A percentile compares a stretch with the other conserved stretches of the same genome.
These are phyloP conservation scores for Uria lomvia DNA, from an alignment of 2,113 vertebrate species.

Conservation along the genomic window DNA sequence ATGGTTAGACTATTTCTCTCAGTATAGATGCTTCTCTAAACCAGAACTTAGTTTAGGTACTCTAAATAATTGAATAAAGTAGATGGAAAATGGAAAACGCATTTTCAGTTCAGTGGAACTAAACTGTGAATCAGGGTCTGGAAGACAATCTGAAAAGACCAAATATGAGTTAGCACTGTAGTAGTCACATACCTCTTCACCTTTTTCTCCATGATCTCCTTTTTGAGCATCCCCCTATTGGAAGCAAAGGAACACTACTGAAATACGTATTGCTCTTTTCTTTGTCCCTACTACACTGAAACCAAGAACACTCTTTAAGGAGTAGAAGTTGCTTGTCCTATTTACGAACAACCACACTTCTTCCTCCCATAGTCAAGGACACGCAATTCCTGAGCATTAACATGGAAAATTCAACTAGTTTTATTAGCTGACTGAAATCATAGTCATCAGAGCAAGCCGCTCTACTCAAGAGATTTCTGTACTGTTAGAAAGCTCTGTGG, in stretches of 20 bases:
- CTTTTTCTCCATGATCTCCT: conserved; percentile 78
- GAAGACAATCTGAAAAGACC: not conserved
- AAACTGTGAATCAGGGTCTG: not conserved
- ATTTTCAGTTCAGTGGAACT: not conserved
- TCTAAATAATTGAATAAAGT: not conserved
- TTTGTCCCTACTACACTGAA: not conserved
- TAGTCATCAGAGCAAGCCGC: not conserved
- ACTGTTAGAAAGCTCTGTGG: not conserved
- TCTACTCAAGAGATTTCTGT: not conserved
- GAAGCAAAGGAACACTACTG: conserved; percentile 30
- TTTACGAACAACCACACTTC: not conserved
- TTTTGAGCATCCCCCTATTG: conserved; percentile 79
- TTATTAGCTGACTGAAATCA: not conserved
- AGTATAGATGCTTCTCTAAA: not conserved
- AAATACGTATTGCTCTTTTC: not conserved
- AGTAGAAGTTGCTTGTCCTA: not conserved
- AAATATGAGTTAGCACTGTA: not conserved
- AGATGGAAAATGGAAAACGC: not conserved
- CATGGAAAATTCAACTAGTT: not conserved
- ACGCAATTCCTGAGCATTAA: not conserved
- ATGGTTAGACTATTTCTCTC: not conserved
- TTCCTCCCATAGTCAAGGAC: not conserved
- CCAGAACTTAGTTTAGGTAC: not conserved
- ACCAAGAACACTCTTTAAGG: not conserved
- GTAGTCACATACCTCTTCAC: conserved; percentile 72